Conservation (phyloP, 2,888 invertebrate genomes). For the Heterodera filipjevi region DNA sequence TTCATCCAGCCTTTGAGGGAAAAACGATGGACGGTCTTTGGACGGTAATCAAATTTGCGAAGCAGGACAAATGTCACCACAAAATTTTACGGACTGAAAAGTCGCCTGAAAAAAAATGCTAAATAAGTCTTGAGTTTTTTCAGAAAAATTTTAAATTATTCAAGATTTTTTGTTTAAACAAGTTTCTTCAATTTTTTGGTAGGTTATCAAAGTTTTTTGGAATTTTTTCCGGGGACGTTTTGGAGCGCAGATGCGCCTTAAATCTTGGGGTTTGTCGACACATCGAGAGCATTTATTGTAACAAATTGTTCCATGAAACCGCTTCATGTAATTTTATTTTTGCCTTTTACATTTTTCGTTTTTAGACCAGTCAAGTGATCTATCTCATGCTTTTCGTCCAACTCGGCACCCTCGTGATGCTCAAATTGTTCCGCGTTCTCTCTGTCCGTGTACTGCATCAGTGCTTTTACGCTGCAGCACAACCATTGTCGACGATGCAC, state of each 20-base stretch:
- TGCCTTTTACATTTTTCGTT: not conserved
- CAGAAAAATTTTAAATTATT: no score
- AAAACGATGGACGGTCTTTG: conserved; percentile 16
- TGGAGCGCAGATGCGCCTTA: no score
- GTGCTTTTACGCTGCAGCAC: not conserved
- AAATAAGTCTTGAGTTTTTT: no score
- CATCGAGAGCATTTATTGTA: no score
- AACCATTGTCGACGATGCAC: not conserved
- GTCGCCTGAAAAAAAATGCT: no score
- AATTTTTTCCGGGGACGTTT: no score
- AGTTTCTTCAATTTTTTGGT: no score
- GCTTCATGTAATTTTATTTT: not conserved
- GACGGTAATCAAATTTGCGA: conserved; percentile 6
- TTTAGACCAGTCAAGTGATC: conserved; percentile 26
- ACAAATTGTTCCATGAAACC: no score
- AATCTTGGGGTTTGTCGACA: no score
- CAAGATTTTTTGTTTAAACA: no score
- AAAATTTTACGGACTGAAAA: no score
- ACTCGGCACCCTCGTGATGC: conserved; percentile 13
- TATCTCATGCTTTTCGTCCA: conserved; percentile 14
- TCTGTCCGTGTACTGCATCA: not conserved
- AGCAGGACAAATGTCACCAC: not conserved
- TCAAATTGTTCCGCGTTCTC: conserved; percentile 14
- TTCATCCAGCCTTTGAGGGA: not conserved
- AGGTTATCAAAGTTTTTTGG: no score